Conservation (phyloP, 2,888 invertebrate genomes). For the Morinoia aosen region DNA sequence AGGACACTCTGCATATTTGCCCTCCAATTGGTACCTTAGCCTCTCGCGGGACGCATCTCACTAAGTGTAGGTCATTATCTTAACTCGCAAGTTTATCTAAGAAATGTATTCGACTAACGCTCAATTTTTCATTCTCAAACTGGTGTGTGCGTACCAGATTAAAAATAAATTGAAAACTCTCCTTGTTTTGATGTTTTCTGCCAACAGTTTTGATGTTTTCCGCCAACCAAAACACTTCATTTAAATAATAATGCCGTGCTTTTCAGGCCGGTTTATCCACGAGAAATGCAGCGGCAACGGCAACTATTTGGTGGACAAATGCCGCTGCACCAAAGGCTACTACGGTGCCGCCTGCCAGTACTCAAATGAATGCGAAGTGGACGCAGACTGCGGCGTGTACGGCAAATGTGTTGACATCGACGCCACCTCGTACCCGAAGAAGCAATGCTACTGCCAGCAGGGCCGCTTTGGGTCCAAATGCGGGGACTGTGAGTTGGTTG, state of each 20-base stretch:
- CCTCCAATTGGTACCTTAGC: too few relatives aligned
- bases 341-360: conserved; percentile 89
- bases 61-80: too few relatives aligned
- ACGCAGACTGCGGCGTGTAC: conserved; percentile 86
- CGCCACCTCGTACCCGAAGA: conserved; percentile 84
- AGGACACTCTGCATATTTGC: too few relatives aligned
- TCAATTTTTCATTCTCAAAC: too few relatives aligned
- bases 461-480: conserved; percentile 92
- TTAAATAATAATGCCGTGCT: background rate
- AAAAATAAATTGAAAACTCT: too few relatives aligned
- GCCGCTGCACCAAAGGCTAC: conserved; percentile 76
- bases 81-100: too few relatives aligned
- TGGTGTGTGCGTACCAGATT: too few relatives aligned
- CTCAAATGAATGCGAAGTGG: conserved; percentile 87
- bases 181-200: too few relatives aligned
- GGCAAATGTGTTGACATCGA: conserved; percentile 88
- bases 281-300: conserved; percentile 84
- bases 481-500: conserved; percentile 78
- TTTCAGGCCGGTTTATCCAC: conserved; percentile 74
- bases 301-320: conserved; percentile 79
- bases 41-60: too few relatives aligned
- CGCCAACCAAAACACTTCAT: background rate
- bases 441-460: conserved; percentile 89
- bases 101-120: too few relatives aligned
- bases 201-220: background rate